Evolutionary conservation across 1,140 invertebrate genomes (phyloP), one percentile per base, ranked within the genome.

Genomic region (Anastrepha ludens): DNA sequence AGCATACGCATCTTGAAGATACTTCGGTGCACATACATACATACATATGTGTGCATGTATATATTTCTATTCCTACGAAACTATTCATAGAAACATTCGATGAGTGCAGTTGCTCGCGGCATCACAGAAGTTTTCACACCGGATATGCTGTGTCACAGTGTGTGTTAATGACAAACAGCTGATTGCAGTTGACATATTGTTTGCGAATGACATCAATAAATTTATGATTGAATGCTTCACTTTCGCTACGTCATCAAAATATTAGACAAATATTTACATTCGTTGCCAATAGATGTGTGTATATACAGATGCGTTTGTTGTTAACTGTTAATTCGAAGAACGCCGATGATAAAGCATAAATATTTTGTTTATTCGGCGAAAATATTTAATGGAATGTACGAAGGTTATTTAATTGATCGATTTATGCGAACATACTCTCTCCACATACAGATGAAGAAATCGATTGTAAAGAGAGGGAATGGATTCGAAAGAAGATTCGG

Each of bases 101-200:
- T 17, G 39, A n/a, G 41, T 41, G 67, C 15, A 47, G 44, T 15
- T 74, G 41, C 50, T 2, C 50, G 50, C 50, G 6, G 50, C 50
- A n/a, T 13, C n/a, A 62, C 60, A n/a, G 9, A 29, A 62, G n/a
- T 55, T 55, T 81, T 55, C 74, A 55, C 47, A 81, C 74, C 74
- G 74, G 74, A 81, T 55, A n/a, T 81, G 47, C 17, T 39, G 39
- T 74, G 41, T 74, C 39, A 13, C 41, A 74, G 9, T 67, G 74
- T 81, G n/a, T 55, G 50, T 81, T 81, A 81, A 81, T 81, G 47
- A 58, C 74, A 81, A 81, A 81, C 74, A 81, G 74, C 74, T 81
- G 74, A 81, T 81, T 81, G 74, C 74, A 50, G 15, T 81, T 81
- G 74, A 81, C 47, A 55, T 81, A 81, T 81, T 81, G 74, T 81